Evolutionary conservation across 1,140 invertebrate species (phyloP), one percentile per base, ranked within the genome.

Genomic region (Cyrtorhinus lividipennis): DNA sequence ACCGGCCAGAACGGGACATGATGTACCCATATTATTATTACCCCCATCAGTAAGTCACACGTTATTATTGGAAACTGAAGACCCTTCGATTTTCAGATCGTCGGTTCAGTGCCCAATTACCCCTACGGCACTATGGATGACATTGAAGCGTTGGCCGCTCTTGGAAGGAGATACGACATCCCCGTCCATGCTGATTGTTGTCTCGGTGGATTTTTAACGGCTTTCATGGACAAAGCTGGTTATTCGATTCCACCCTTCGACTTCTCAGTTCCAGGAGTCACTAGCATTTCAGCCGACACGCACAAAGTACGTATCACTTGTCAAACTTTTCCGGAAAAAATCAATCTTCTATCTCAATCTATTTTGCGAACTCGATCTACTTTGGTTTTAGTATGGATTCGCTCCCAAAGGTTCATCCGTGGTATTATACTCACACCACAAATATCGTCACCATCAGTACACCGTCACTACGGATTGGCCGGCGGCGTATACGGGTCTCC

Each of bases 401-500:
- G 86, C 96, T 1, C 97, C 97, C 0, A 99, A 99, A 78, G 97
- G 97, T 56, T 91, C 93, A 0, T 99, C 95, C 0, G 83, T 98
- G 24, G 79, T 99, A 56, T 71, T 99, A 69, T 99, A 98, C 73
- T 80, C 85, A 24, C 76, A 86, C 13, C 76, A 79, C 44, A 85
- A 87, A 68, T 90, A 85, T 69, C 79, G 88, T n/a, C 85, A 92
- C 71, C 77, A 85, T 70, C 97, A 99, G 76, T 99, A 88, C 74
- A 97, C 93, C 63, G 85, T 94, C 8, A 85, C 86, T 56, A 89
- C 94, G 0, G 91, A 98, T 72, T 99, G 97, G 97, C 92, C 93
- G 97, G 97, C 65, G 97, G 97, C 64, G 91, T 98, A 61, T 99
- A 99, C 76, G 95, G 93, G 2, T 97, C 95, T 15, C 94, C 96